Evolutionary conservation across 1,140 invertebrate species (phyloP).

Genomic region (Spodoptera frugiperda): DNA sequence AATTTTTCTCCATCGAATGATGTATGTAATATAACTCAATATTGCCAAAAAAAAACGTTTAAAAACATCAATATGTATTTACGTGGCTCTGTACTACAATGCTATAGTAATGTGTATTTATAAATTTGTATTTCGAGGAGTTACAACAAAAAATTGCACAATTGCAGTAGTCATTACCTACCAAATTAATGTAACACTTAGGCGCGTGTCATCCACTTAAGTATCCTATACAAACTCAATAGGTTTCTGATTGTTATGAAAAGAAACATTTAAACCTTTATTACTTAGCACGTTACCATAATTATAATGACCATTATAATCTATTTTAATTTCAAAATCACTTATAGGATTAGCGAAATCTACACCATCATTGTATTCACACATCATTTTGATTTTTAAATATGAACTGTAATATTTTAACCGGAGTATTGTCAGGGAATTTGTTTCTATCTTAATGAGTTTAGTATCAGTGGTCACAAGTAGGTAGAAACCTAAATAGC

Average conservation of each 20-base stretch:
- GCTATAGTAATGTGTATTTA: background rate
- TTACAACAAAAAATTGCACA: background rate
- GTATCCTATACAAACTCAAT: constrained; percentile 45
- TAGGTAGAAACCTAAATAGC: constrained; percentile 66
- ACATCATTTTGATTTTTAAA: background rate
- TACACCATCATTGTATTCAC: constrained; percentile 7
- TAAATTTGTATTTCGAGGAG: background rate
- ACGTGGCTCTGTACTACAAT: too few relatives aligned
- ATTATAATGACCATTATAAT: constrained; percentile 54
- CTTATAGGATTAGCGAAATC: constrained; percentile 35
- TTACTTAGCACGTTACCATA: constrained; percentile 56
- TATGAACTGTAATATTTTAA: background rate
- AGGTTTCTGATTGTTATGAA: constrained; percentile 50
- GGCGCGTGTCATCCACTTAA: constrained; percentile 44
- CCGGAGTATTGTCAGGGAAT: background rate
- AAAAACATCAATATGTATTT: too few relatives aligned
- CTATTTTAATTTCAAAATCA: constrained; percentile 43
- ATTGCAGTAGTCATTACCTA: background rate
- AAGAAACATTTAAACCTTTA: constrained; percentile 47
- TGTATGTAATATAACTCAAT: too few relatives aligned
- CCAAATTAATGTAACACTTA: constrained; percentile 10
- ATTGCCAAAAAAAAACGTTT: too few relatives aligned
- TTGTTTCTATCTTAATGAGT: constrained; percentile 73
- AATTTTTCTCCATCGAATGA: too few relatives aligned
- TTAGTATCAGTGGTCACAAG: constrained; percentile 63